Conservation (phyloP, 2,797 vertebrate genomes). For the Arctocebus calabarensis region DNA sequence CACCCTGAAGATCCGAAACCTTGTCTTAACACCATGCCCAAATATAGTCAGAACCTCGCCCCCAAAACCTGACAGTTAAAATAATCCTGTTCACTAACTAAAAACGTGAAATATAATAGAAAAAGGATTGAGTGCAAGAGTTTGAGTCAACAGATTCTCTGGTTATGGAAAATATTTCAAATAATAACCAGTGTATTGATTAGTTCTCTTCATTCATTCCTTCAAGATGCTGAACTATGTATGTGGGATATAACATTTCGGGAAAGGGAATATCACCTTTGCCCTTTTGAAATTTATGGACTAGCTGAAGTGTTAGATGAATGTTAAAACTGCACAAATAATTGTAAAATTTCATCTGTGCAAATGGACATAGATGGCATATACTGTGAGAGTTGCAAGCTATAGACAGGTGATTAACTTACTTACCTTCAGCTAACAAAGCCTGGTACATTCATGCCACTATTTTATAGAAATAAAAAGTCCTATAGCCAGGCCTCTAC, state of each 20-base stretch:
- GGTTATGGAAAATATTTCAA: neutral
- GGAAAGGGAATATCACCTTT: neutral
- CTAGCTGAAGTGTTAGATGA: neutral
- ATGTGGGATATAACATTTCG: neutral
- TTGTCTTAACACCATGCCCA: neutral
- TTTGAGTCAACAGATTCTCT: neutral
- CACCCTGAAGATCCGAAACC: neutral
- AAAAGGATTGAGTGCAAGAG: neutral
- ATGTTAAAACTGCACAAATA: neutral
- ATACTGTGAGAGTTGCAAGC: neutral
- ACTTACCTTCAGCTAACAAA: neutral
- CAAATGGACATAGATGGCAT: neutral
- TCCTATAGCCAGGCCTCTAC: neutral
- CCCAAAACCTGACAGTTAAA: neutral
- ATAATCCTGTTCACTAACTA: neutral
- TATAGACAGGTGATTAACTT: neutral
- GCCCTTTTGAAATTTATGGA: neutral
- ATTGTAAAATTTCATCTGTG: neutral
- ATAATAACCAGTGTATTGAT: neutral
- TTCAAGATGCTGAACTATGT: neutral
- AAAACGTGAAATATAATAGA: neutral
- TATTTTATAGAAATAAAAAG: neutral
- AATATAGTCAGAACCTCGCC: neutral
- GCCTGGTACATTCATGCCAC: rapidly evolving
- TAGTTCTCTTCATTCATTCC: neutral